phyloP scores from a whole-genome alignment of 2,888 invertebrate genomes.

The Perizoma affinitatum region DNA sequence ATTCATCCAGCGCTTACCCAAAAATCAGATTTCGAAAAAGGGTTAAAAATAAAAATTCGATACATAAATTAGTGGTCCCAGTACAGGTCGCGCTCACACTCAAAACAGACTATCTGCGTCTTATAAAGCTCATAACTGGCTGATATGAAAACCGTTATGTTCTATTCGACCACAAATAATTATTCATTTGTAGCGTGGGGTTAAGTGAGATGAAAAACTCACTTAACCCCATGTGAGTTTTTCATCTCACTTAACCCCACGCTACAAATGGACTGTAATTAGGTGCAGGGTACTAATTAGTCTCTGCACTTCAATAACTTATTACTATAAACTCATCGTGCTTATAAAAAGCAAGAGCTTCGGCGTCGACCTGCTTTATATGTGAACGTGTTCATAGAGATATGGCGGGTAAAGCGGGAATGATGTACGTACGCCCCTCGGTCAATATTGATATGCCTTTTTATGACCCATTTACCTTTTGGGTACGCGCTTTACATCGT shows the following conservation, averaged over 20 bases:
- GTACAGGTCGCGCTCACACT: constrained; percentile 44
- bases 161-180: too few species aligned
- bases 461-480: constrained; percentile 80
- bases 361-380: constrained; percentile 4
- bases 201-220: too few species aligned
- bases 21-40: constrained; percentile 43
- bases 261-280: too few species aligned
- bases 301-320: too few species aligned
- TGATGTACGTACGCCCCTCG: constrained; percentile 72
- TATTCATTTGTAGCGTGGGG: too few species aligned
- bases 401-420: constrained; percentile 68
- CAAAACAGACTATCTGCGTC: neutral
- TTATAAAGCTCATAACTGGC: neutral
- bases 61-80: constrained; percentile 66
- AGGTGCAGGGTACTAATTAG: too few species aligned
- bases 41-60: constrained; percentile 53
- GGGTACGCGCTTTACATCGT: constrained; percentile 40
- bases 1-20: constrained; percentile 25
- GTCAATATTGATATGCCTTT: constrained; percentile 80
- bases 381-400: constrained; percentile 51
- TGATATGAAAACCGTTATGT: too few species aligned
- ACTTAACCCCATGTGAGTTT: too few species aligned
- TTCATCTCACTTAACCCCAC: too few species aligned
- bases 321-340: too few species aligned
- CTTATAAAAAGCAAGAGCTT: too few species aligned